Evolutionary conservation across 2,797 vertebrate genomes (phyloP).

Genomic region (Kryptopterus vitreolus): DNA sequence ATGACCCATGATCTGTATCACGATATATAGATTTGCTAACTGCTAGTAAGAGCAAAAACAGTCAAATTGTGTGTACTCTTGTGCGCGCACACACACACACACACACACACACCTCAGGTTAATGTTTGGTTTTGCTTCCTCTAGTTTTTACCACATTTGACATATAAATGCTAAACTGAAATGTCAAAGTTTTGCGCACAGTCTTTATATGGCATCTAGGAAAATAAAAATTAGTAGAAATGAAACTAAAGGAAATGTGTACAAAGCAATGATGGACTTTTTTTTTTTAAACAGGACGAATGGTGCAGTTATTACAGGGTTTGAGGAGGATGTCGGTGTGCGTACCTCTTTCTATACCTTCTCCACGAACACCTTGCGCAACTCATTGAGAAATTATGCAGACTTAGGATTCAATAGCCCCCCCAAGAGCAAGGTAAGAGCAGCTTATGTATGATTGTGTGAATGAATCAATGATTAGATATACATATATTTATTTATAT

Average conservation of each 20-base stretch:
- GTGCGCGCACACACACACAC: no score
- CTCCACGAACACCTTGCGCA: slow-evolving; percentile 80
- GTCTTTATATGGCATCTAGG: not conserved
- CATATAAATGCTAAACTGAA: not conserved
- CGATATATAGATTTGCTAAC: not conserved
- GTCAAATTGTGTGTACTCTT: not conserved
- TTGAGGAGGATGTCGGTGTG: slow-evolving; percentile 76
- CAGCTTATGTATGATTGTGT: no score
- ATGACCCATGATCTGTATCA: not conserved
- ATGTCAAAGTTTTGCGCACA: not conserved
- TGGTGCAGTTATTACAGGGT: slow-evolving; percentile 72
- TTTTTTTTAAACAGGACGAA: slow-evolving; percentile 71
- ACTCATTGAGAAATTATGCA: slow-evolving; percentile 72
- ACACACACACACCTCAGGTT: not conserved
- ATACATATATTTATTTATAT: no score
- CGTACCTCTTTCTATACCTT: slow-evolving; percentile 81
- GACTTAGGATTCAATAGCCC: slow-evolving; percentile 62
- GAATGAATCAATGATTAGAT: no score
- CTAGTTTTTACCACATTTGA: not conserved
- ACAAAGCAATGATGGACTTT: not conserved
- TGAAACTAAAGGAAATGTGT: not conserved
- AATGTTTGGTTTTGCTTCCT: not conserved
- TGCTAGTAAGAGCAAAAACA: not conserved
- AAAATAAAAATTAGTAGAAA: not conserved
- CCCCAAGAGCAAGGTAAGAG: slow-evolving; percentile 64